These are phyloP conservation scores for Hypolimnas misippus DNA, from an alignment of 2,888 invertebrate species.

Conservation along the genomic window DNA sequence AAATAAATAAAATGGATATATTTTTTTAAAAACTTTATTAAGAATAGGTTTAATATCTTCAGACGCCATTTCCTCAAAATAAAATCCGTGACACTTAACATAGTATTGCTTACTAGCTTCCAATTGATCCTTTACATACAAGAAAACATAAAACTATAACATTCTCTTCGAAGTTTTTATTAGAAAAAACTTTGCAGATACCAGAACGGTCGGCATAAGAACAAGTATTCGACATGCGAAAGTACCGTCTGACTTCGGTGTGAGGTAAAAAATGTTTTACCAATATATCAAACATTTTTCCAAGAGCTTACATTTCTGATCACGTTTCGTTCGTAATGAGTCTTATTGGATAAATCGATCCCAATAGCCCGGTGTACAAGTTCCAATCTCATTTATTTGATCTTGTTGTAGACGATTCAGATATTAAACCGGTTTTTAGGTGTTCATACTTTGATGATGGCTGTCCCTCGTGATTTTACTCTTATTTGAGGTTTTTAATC, in stretches of 20 bases:
- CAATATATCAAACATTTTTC: constrained; percentile 2
- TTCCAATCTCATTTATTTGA: background rate
- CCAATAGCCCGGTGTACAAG: background rate
- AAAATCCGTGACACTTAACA: no score
- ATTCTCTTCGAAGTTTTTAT: background rate
- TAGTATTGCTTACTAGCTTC: no score
- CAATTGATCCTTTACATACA: no score
- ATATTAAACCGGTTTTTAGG: no score
- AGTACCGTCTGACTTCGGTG: background rate
- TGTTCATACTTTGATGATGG: no score
- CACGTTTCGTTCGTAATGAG: constrained; percentile 19
- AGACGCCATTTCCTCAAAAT: no score
- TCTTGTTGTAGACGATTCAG: no score
- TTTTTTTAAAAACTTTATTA: no score
- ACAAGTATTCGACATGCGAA: background rate
- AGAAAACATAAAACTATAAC: background rate
- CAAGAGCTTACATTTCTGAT: constrained; percentile 17
- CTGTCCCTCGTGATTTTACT: no score
- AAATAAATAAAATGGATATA: no score
- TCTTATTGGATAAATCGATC: constrained; percentile 16
- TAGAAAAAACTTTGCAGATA: background rate
- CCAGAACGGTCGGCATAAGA: background rate
- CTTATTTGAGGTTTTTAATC: no score
- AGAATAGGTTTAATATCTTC: no score
- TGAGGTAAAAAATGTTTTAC: background rate